A percentile compares a stretch with the other conserved stretches of the same genome.
Conservation (phyloP, 2,797 vertebrate genomes). For the Alouatta caraya region DNA sequence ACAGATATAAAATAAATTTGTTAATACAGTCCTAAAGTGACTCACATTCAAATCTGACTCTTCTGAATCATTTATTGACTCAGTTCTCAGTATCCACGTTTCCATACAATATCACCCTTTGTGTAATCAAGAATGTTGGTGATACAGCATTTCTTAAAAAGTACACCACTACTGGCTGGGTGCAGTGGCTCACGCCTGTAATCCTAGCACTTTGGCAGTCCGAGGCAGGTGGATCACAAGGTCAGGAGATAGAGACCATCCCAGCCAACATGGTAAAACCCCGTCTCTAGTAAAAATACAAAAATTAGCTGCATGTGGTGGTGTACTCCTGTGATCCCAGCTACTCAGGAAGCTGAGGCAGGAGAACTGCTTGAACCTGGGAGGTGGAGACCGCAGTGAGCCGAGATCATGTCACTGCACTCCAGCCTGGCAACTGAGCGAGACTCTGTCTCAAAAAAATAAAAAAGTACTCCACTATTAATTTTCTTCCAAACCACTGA, state of each 20-base stretch:
- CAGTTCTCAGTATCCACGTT: not conserved
- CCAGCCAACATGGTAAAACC: not conserved
- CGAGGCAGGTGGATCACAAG: not conserved
- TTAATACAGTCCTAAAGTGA: not conserved
- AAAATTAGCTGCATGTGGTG: not conserved
- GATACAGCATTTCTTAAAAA: not conserved
- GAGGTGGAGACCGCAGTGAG: not conserved
- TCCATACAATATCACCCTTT: not conserved
- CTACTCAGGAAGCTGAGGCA: not conserved
- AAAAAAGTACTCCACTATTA: not conserved
- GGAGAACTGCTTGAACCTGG: not conserved
- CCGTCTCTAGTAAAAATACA: not conserved
- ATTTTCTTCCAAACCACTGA: slow-evolving; percentile 31
- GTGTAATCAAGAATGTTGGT: not conserved
- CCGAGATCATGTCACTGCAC: not conserved
- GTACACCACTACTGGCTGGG: not conserved
- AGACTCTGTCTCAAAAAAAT: not conserved
- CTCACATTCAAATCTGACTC: not conserved
- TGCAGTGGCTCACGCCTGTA: not conserved
- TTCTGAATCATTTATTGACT: not conserved
- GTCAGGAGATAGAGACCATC: not conserved
- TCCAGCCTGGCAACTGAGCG: not conserved
- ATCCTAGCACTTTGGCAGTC: not conserved
- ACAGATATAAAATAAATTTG: not conserved
- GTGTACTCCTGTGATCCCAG: not conserved